Evolutionary conservation across 2,113 vertebrate genomes (phyloP).

Genomic region (Copsychus sechellarum): DNA sequence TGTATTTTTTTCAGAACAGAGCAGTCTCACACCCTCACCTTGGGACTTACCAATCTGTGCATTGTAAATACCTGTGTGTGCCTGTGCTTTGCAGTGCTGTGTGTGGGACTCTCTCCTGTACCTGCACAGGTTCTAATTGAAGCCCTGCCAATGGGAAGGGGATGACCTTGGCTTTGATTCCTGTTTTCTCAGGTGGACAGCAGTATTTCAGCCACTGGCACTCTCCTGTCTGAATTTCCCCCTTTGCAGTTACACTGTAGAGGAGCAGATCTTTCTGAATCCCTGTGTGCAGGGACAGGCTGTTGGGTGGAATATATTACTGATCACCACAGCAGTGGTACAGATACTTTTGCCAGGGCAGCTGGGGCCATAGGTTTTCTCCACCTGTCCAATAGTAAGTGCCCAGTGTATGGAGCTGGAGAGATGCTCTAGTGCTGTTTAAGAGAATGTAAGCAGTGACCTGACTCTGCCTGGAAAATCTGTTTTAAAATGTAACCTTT

Average conservation of each 20-base stretch:
- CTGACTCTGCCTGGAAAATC: neutral
- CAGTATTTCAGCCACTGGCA: neutral
- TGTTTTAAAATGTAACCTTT: neutral
- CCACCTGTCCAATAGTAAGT: neutral
- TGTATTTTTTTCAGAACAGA: neutral
- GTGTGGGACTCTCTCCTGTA: neutral
- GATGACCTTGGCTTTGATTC: neutral
- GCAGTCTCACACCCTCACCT: neutral
- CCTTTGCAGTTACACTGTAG: neutral
- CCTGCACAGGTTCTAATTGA: neutral
- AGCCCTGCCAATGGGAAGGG: neutral
- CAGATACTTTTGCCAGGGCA: neutral
- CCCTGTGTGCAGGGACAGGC: neutral
- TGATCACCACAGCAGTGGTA: neutral
- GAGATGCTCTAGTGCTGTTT: neutral
- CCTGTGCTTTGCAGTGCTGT: neutral
- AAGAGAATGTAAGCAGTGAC: neutral
- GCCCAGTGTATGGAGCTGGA: neutral
- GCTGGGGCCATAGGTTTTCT: neutral
- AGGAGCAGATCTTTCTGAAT: neutral
- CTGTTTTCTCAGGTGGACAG: neutral
- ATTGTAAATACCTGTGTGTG: neutral
- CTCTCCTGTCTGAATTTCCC: neutral
- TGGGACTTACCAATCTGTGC: neutral
- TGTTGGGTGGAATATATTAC: neutral